Evolutionary conservation across 2,113 vertebrate species (phyloP), one percentile per base, ranked within the genome.

Genomic region (Aplodontia rufa): DNA sequence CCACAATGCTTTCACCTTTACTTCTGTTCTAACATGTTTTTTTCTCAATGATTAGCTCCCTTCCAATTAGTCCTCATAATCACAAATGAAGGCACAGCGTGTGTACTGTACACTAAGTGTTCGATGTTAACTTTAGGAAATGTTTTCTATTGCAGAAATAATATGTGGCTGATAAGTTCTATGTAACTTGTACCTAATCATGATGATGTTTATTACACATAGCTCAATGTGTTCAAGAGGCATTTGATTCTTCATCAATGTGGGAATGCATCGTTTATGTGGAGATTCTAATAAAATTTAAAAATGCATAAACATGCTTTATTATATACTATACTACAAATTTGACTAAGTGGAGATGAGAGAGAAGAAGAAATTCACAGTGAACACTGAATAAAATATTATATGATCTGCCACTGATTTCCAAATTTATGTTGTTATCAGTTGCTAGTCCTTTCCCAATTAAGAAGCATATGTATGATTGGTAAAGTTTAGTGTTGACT

Each of bases 241-340:
- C 60, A 13, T 9, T 51, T 42, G 69, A 60, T 47, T 81, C 47
- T 68, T 93, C 5, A 28, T 66, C 37, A 22, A 12, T 66, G 37
- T 51, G 40, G 71, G 35, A 75, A 79, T 80, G 16, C n/a, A 60
- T 69, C 72, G 37, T 35, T 76, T 93, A 42, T 13, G 62, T 84
- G 40, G 20, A 72, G 64, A 88, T 78, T 78, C 66, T 37, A 88
- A 72, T 86, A 82, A 51, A 94, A 91, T 49, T 87, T 82, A 13
- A 88, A 87, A 91, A 35, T 60, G 49, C 14, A 30, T 62, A 87
- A 84, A 40, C 60, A 51, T 60, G 76, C 45, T 26, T 80, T 75
- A 69, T 90, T 87, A 79, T 40, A 94, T 42, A 84, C 58, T 60
- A 11, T 6, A 1, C 37, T 80, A 14, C 53, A 62, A 87, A 64